phyloP scores from a whole-genome alignment of 2,797 vertebrate species.

The Acridotheres tristis region DNA sequence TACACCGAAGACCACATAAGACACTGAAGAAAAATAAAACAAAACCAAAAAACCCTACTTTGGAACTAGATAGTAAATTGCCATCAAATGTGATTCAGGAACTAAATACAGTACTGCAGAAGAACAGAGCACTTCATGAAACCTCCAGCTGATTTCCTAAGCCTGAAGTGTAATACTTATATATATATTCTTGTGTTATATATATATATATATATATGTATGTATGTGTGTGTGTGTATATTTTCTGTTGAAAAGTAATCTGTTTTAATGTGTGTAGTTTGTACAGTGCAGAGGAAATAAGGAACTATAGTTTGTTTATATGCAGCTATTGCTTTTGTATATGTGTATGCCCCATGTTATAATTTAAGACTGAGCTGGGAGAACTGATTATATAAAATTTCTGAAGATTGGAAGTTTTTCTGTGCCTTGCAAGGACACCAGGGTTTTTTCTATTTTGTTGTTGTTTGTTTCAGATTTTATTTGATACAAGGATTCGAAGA shows the following conservation, averaged over 20 bases:
- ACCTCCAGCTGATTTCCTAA: constrained; percentile 7
- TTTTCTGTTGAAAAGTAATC: not conserved
- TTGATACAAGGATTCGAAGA: not conserved
- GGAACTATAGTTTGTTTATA: constrained; percentile 40
- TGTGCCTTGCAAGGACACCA: not conserved
- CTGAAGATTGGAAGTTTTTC: not conserved
- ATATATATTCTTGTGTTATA: not conserved
- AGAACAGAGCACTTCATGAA: constrained; percentile 74
- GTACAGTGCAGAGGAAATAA: constrained; percentile 40
- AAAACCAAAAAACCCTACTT: constrained; percentile 6
- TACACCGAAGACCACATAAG: constrained; percentile 12
- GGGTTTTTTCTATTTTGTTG: not conserved
- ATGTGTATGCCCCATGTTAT: not conserved
- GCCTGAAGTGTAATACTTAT: not conserved
- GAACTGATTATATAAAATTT: not conserved
- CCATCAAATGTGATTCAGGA: constrained; percentile 85
- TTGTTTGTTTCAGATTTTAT: not conserved
- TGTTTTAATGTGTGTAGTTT: constrained; percentile 4
- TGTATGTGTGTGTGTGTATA: fast-evolving
- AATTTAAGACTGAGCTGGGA: constrained; percentile 45
- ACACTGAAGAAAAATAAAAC: constrained; percentile 56
- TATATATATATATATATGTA: not conserved
- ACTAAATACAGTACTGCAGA: constrained; percentile 84
- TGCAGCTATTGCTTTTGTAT: constrained; percentile 36
- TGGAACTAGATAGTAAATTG: constrained; percentile 72